phyloP scores from a whole-genome alignment of 2,113 vertebrate genomes.

The Meleagris gallopavo region DNA sequence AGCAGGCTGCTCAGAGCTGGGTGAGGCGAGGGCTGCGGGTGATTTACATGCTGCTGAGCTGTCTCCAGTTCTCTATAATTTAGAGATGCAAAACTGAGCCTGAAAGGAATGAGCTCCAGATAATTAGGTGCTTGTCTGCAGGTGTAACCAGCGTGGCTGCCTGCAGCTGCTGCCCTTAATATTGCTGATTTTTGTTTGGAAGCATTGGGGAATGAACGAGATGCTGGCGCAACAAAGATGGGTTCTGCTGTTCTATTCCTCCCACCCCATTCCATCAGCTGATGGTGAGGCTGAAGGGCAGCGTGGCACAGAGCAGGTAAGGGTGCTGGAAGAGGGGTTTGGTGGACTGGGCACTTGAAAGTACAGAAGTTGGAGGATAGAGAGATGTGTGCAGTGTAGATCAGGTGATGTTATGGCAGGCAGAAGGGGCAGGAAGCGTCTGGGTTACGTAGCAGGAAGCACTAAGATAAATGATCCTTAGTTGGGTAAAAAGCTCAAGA shows the following conservation, averaged over 20 bases:
- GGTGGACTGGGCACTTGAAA: neutral
- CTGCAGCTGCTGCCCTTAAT: neutral
- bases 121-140: conserved; percentile 60
- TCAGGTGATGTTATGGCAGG: neutral
- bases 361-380: neutral
- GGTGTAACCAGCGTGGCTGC: conserved; percentile 31
- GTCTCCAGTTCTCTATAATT: conserved; percentile 3
- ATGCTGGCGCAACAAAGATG: neutral
- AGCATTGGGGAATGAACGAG: neutral
- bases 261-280: neutral
- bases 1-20: neutral
- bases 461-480: neutral
- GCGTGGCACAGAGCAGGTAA: accelerated
- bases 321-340: neutral
- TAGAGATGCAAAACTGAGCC: conserved; percentile 40
- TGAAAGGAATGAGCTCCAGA: conserved; percentile 39
- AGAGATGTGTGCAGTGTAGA: neutral
- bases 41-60: neutral
- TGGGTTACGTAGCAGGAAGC: neutral
- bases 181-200: neutral
- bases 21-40: neutral
- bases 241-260: neutral
- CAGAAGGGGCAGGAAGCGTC: neutral
- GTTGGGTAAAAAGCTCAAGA: neutral
- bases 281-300: neutral